These are phyloP conservation scores for Cyanoderma ruficeps DNA, from an alignment of 2,113 vertebrate genomes.

Conservation along the genomic window DNA sequence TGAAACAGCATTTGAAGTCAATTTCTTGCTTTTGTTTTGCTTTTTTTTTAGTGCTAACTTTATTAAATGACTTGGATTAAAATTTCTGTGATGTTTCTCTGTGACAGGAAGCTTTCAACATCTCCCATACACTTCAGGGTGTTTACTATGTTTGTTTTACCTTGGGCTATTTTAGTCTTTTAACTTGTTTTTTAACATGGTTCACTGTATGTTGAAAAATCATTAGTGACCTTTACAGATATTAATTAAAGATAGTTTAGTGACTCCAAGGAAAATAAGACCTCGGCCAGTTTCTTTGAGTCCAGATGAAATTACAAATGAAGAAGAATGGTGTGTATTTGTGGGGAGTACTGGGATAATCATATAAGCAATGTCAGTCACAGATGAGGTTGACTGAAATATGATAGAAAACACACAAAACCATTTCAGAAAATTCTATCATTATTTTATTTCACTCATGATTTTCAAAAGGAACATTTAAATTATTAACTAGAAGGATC, in stretches of 20 bases:
- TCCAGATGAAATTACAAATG: background rate
- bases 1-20: background rate
- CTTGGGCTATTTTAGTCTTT: background rate
- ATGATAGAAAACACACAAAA: background rate
- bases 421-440: background rate
- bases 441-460: background rate
- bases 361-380: background rate
- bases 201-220: background rate
- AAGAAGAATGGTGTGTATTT: background rate
- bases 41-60: background rate
- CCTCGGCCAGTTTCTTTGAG: background rate
- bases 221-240: background rate
- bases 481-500: background rate
- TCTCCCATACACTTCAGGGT: background rate
- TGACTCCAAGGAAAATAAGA: background rate
- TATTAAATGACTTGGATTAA: background rate
- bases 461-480: background rate
- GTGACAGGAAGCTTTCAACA: background rate
- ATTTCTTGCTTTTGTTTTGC: background rate
- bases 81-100: background rate
- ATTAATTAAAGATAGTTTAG: background rate
- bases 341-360: background rate
- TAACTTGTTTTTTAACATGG: background rate
- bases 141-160: background rate
- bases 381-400: background rate